Evolutionary conservation across 2,888 invertebrate genomes (phyloP).

Genomic region (Acleris holmiana): DNA sequence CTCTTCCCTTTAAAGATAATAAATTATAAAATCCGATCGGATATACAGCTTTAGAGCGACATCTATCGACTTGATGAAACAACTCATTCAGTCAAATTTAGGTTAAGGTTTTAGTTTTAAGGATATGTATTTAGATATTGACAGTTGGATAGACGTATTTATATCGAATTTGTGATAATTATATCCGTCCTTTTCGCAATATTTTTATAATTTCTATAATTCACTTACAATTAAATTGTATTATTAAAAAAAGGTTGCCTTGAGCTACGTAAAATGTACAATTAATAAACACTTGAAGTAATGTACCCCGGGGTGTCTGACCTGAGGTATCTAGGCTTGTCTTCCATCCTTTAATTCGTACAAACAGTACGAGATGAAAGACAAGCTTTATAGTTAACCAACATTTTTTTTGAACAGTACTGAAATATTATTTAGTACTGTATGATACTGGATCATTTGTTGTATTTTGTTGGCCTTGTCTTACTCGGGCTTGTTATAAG

Average conservation of each 20-base stretch:
- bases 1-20: no score
- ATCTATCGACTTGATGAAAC: constrained; percentile 14
- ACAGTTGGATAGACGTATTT: constrained; percentile 33
- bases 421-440: no score
- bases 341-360: not conserved
- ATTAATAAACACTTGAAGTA: not conserved
- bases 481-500: not conserved
- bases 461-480: not conserved
- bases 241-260: constrained; percentile 68
- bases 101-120: constrained; percentile 28
- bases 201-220: constrained; percentile 28
- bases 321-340: not conserved
- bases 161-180: constrained; percentile 35
- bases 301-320: not conserved
- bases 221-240: constrained; percentile 37
- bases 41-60: not conserved
- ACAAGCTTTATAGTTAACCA: not conserved
- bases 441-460: not conserved
- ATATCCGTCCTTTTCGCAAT: constrained; percentile 39
- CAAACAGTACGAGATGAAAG: not conserved
- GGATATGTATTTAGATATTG: constrained; percentile 28
- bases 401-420: no score
- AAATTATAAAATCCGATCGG: no score
- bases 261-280: constrained; percentile 68
- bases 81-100: constrained; percentile 35